Base-by-base conservation (phyloP, 2,113 vertebrate species). In the Podarcis raffonei region DNA sequence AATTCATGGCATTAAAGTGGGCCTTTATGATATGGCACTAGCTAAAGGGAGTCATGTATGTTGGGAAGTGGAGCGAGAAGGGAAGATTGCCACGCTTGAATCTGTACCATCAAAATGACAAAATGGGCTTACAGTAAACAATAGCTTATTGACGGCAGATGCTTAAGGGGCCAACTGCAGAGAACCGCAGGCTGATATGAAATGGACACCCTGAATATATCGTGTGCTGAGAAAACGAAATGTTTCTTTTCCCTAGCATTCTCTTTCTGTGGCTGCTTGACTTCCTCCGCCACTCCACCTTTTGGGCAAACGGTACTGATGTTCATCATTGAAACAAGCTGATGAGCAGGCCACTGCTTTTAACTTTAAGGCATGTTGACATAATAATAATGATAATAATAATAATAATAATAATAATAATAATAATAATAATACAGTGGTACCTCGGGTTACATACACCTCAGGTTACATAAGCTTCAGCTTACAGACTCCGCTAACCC, bases 121-220 rank as follows among this genome's bases (percentile, higher is more conserved):
- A 93, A 97, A 94, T 71, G 65, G 71, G 65, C 86, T 87, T 79
- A 80, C 6, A 72, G 93, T 91, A 94, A 96, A 95, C 93, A 96
- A 92, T 86, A 95, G 90, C 78, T 94, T 96, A 94, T 93, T 95
- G 93, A 90, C 91, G 90, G 35, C 80, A 88, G 94, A 90, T 68
- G 78, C 93, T 95, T 91, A 86, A 93, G 94, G 93, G 94, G 89
- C 96, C 95, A 95, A 93, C 85, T 91, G 87, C 88, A 96, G 95
- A 95, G 93, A 95, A 95, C 91, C 95, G 90, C 92, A 94, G 89
- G 87, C 79, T 86, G 92, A 94, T 96, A 95, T 96, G 94, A 96
- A 96, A 95, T 90, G 78, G 81, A 74, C 86, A 78, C 89, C 88
- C 84, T 94, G 92, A 94, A 95, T 96, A 95, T 92, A 92, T 69